Evolutionary conservation across 2,113 vertebrate species (phyloP).

Genomic region (Orthonyx spaldingii): DNA sequence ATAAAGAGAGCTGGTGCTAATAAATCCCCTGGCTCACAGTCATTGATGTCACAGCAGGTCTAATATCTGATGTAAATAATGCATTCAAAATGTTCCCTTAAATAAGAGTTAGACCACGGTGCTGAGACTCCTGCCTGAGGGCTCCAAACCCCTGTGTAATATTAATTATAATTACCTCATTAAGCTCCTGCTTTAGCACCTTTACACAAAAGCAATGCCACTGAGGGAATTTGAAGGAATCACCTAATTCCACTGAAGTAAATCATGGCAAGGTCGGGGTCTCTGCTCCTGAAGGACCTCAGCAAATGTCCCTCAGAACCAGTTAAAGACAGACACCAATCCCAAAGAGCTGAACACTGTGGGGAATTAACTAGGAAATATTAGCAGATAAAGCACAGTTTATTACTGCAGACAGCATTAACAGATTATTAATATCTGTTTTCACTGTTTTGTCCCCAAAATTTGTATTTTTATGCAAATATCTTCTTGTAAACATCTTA

Average conservation of each 20-base stretch:
- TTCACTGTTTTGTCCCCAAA: background rate
- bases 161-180: constrained; percentile 28
- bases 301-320: background rate
- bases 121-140: background rate
- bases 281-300: background rate
- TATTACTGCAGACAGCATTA: background rate
- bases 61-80: constrained; percentile 40
- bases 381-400: background rate
- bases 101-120: background rate
- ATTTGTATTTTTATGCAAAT: background rate
- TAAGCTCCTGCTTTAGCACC: background rate
- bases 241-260: background rate
- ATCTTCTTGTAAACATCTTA: background rate
- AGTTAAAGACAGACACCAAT: background rate
- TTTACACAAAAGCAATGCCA: background rate
- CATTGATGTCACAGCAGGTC: background rate
- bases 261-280: fast-evolving
- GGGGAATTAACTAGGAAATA: background rate
- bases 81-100: background rate
- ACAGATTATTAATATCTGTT: background rate
- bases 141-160: background rate
- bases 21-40: background rate
- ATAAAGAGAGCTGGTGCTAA: background rate
- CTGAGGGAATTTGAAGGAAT: background rate
- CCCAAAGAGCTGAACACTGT: background rate